Evolutionary conservation across 2,113 vertebrate species (phyloP), one percentile per base, ranked within the genome.

Genomic region (Ailurus styani): DNA sequence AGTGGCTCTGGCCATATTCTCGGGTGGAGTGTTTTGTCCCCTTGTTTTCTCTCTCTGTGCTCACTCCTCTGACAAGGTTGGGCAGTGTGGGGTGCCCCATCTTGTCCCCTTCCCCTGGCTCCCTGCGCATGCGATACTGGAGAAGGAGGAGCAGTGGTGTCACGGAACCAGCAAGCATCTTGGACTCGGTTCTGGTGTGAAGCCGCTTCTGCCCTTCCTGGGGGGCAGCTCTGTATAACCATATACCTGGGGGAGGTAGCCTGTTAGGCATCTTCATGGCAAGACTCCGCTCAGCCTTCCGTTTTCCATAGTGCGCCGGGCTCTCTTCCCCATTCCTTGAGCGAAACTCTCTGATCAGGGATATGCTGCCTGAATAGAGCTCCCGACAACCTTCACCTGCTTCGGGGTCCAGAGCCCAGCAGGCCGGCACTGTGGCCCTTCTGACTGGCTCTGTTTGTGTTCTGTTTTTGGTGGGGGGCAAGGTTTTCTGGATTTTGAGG

Each of bases 301-400:
- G 1, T 23, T 54, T 14, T 27, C 47, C 1, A 2, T 37, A 27
- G 6, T 0, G 7, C 9, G 3, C n/a, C 47, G 23, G 23, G 18
- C 4, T 77, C 57, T 34, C 40, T 25, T 37, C 45, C 55, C 25
- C 57, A 40, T 10, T 57, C 37, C 3, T 31, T 37, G 40, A 45
- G 27, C 0, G 3, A 31, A n/a, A 5, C 12, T n/a, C 27, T 77
- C 55, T 20, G 1, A n/a, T 52, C 34, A 14, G 25, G 25, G 29
- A 21, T 50, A 14, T 75, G 21, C 27, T 40, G 62, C 45, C 57
- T 78, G 72, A 27, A 57, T 4, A 3, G 50, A 55, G 31, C 23
- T 55, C 31, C 47, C 21, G 12, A 17, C 1, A 2, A 11, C 37
- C 23, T 75, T 75, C 50, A 47, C 60, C n/a, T 54, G 64, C 54